Percentiles rank a stretch among this genome's conserved stretches.
phyloP scores from a whole-genome alignment of 2,113 vertebrate genomes.

The Microcebus griseorufus region DNA sequence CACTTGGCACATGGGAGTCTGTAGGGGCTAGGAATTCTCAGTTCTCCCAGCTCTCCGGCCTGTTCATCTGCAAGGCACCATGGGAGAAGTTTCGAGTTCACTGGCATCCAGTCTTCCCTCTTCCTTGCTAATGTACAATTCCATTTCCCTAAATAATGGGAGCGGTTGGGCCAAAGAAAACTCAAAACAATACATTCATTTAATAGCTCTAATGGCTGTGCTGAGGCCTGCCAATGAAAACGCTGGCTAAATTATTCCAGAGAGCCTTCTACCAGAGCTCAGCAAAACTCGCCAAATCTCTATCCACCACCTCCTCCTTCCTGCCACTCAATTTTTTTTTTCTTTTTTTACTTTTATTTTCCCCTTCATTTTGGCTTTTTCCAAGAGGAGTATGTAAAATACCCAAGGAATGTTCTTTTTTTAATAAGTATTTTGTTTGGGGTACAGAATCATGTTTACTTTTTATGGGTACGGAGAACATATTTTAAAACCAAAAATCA shows the following conservation, averaged over 20 bases:
- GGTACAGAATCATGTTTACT: constrained; percentile 26
- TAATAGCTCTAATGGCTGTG: constrained; percentile 33
- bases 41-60: background rate
- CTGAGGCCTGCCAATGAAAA: constrained; percentile 74
- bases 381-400: constrained; percentile 25
- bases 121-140: constrained; percentile 53
- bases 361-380: background rate
- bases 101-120: background rate
- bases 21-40: constrained; percentile 46
- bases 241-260: constrained; percentile 56
- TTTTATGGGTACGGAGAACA: background rate
- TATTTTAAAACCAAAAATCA: constrained; percentile 53
- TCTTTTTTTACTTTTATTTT: background rate
- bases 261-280: background rate
- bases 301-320: constrained; percentile 31
- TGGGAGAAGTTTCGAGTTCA: background rate
- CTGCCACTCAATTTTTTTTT: background rate
- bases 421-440: constrained; percentile 43
- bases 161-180: constrained; percentile 77
- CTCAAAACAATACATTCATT: constrained; percentile 69
- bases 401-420: constrained; percentile 59
- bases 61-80: background rate
- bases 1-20: constrained; percentile 30
- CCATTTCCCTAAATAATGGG: constrained; percentile 78
- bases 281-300: background rate